Evolutionary conservation across 1,140 invertebrate species (phyloP).

Genomic region (Drosophila tristis): DNA sequence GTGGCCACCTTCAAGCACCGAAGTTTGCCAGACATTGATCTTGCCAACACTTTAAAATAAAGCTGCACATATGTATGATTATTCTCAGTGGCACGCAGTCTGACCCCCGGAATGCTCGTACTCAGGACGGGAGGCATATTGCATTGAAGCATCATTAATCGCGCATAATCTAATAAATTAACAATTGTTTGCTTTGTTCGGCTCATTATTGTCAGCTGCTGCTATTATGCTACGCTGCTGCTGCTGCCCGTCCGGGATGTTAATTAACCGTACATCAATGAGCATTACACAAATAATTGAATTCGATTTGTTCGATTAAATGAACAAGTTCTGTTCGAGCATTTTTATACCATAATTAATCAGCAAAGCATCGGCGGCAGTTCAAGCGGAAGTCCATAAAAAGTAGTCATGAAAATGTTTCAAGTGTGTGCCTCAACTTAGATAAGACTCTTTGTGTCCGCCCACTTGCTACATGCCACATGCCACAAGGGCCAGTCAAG

Average conservation of each 20-base stretch:
- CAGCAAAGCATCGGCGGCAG: conserved; percentile 14
- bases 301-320: conserved; percentile 56
- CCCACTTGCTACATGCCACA: conserved; percentile 38
- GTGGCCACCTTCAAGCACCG: conserved; percentile 19
- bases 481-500: conserved; percentile 32
- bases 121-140: conserved; percentile 40
- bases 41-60: conserved; percentile 17
- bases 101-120: conserved; percentile 3
- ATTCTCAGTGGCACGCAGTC: conserved; percentile 38
- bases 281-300: conserved; percentile 32
- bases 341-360: conserved; percentile 55
- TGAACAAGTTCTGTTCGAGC: conserved; percentile 60
- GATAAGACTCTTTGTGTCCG: conserved; percentile 18
- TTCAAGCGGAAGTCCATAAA: conserved; percentile 22
- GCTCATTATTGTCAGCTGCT: conserved; percentile 29
- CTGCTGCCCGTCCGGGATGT: conserved; percentile 14
- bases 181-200: conserved; percentile 55
- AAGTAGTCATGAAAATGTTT: conserved; percentile 17
- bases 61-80: conserved; percentile 13
- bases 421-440: conserved; percentile 20
- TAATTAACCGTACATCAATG: conserved; percentile 41
- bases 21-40: conserved; percentile 53
- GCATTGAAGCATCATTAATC: conserved; percentile 66
- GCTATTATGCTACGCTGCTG: conserved; percentile 24
- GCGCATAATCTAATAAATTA: conserved; percentile 71